Conservation (phyloP, 2,888 invertebrate species). For the Lasioglossum zephyrum region DNA sequence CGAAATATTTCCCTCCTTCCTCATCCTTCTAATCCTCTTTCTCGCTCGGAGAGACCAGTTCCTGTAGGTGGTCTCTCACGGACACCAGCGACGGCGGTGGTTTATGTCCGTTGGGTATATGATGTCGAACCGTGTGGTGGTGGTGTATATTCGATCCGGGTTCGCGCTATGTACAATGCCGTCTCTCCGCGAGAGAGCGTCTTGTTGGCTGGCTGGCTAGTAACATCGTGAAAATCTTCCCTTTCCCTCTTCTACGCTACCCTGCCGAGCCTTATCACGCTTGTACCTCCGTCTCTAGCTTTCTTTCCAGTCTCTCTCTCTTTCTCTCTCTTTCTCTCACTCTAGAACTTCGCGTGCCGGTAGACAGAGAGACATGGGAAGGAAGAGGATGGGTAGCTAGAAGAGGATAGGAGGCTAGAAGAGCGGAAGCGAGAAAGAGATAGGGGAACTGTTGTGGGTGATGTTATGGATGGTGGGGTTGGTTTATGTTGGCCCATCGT, state of each 20-base stretch:
- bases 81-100: slow-evolving; percentile 40
- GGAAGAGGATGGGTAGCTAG: neutral
- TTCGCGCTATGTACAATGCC: slow-evolving; percentile 69
- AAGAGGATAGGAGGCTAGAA: neutral
- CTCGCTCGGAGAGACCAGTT: slow-evolving; percentile 45
- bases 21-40: neutral
- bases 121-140: slow-evolving; percentile 47
- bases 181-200: slow-evolving; percentile 71
- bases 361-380: neutral
- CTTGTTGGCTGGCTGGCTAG: slow-evolving; percentile 74
- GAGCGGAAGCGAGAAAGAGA: neutral
- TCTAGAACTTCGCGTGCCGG: slow-evolving; percentile 48
- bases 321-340: neutral
- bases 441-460: slow-evolving; percentile 51
- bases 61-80: slow-evolving; percentile 55
- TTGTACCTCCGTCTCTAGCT: slow-evolving; percentile 50
- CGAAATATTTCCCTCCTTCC: slow-evolving; percentile 44
- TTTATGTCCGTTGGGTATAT: slow-evolving; percentile 56
- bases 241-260: slow-evolving; percentile 46
- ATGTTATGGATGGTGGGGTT: slow-evolving; percentile 64
- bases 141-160: slow-evolving; percentile 53
- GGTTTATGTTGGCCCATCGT: slow-evolving; percentile 57
- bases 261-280: slow-evolving; percentile 54
- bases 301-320: slow-evolving; percentile 24
- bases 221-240: slow-evolving; percentile 65